Evolutionary conservation across 2,888 invertebrate genomes (phyloP).

Genomic region (Muscina levida): DNA sequence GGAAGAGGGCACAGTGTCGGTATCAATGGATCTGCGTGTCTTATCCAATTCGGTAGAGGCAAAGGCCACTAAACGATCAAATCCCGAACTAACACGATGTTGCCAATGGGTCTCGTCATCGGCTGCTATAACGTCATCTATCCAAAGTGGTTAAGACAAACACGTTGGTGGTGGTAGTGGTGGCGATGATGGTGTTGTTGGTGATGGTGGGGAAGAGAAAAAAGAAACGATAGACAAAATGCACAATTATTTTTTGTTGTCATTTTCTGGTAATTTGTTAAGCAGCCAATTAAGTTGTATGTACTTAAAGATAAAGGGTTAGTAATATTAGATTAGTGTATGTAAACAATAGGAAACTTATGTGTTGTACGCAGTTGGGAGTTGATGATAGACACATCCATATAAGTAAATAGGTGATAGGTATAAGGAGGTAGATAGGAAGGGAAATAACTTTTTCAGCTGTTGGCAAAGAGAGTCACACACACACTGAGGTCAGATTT

Average conservation of each 20-base stretch:
- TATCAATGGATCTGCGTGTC: constrained; percentile 90
- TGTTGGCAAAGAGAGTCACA: no score
- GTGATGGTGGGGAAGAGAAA: constrained; percentile 42
- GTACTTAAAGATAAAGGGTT: constrained; percentile 2
- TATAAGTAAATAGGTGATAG: no score
- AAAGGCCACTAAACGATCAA: constrained; percentile 95
- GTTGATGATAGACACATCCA: neutral
- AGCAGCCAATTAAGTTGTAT: neutral
- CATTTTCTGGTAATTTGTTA: constrained; percentile 39
- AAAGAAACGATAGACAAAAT: constrained; percentile 41
- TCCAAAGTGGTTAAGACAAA: constrained; percentile 34
- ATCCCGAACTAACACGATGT: constrained; percentile 94
- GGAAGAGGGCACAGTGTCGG: constrained; percentile 81
- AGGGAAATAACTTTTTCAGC: no score
- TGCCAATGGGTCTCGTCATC: constrained; percentile 94
- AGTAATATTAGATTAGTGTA: constrained; percentile 26
- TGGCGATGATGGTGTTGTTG: neutral
- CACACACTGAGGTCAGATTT: no score
- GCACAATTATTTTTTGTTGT: constrained; percentile 54
- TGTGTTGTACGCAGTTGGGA: constrained; percentile 3
- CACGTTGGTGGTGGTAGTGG: neutral
- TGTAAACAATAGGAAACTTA: constrained; percentile 30
- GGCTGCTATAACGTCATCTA: constrained; percentile 82
- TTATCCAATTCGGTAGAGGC: constrained; percentile 95
- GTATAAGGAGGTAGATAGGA: no score